Percentiles rank a stretch among this genome's conserved stretches.
phyloP scores from a whole-genome alignment of 2,888 invertebrate genomes.

The Chymomyza caudatula region DNA sequence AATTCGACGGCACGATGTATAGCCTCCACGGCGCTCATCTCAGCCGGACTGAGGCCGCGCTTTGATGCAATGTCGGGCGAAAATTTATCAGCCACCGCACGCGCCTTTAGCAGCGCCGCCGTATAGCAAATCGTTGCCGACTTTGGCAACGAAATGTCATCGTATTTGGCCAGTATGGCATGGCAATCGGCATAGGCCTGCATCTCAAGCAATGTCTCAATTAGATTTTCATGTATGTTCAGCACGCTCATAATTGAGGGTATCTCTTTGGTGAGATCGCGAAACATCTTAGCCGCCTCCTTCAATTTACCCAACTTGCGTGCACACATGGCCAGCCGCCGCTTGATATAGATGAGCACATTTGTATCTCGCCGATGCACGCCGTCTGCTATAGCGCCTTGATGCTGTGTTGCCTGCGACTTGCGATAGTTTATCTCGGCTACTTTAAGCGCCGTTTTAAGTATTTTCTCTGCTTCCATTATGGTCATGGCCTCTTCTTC shows the following conservation, averaged over 20 bases:
- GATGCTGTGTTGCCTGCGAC: slow-evolving; percentile 89
- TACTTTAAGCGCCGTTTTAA: slow-evolving; percentile 89
- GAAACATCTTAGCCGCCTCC: slow-evolving; percentile 97
- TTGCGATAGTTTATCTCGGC: slow-evolving; percentile 89
- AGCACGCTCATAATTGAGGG: slow-evolving; percentile 96
- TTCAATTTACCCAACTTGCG: slow-evolving; percentile 94
- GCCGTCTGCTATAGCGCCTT: slow-evolving; percentile 85
- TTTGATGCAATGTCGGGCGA: slow-evolving; percentile 91
- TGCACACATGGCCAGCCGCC: slow-evolving; percentile 98
- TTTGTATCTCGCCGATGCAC: slow-evolving; percentile 93
- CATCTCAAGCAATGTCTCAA: slow-evolving; percentile 96
- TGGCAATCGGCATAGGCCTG: slow-evolving; percentile 98
- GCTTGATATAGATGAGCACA: slow-evolving; percentile 94
- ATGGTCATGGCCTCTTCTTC: slow-evolving; percentile 98
- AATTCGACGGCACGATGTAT: slow-evolving; percentile 97
- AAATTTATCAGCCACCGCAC: slow-evolving; percentile 93
- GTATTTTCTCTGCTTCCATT: slow-evolving; percentile 89
- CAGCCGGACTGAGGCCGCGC: slow-evolving; percentile 89
- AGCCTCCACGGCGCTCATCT: slow-evolving; percentile 95
- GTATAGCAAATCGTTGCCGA: slow-evolving; percentile 97
- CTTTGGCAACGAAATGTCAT: slow-evolving; percentile 95
- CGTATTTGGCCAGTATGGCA: slow-evolving; percentile 92
- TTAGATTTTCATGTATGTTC: slow-evolving; percentile 96
- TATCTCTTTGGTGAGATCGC: slow-evolving; percentile 96
- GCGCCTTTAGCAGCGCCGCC: slow-evolving; percentile 93